These are phyloP conservation scores for Amblyjoppa fuscipennis DNA, from an alignment of 2,888 invertebrate genomes.

Conservation along the genomic window DNA sequence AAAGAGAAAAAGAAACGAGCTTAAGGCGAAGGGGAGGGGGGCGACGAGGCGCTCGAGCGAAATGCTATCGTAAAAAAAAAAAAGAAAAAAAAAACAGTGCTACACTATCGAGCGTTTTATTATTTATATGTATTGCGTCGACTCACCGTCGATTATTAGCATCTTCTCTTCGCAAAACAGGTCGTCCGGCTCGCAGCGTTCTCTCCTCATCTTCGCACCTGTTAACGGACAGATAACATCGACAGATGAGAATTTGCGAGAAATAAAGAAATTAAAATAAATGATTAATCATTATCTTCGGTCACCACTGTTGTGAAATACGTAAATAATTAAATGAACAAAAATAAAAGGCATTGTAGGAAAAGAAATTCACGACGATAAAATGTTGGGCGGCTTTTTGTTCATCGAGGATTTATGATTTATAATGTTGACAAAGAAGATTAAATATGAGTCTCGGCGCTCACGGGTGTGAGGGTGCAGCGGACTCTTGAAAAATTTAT, in stretches of 20 bases:
- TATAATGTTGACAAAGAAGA: not conserved
- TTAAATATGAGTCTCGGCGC: not conserved
- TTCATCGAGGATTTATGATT: not conserved
- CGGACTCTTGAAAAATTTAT: constrained; percentile 35
- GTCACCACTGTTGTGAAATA: too few species aligned
- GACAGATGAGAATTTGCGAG: not conserved
- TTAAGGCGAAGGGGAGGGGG: not conserved
- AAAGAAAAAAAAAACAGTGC: not conserved
- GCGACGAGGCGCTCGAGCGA: not conserved
- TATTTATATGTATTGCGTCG: not conserved
- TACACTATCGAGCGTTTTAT: not conserved
- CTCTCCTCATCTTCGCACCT: constrained; percentile 83
- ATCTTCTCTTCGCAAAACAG: constrained; percentile 84
- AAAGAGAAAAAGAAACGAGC: constrained; percentile 27
- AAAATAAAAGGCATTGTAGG: too few species aligned
- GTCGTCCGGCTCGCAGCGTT: constrained; percentile 83
- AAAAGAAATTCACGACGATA: not conserved
- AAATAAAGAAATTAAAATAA: not conserved
- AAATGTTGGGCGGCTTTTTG: not conserved
- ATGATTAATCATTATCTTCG: not conserved
- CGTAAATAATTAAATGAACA: not conserved
- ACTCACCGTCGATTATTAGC: constrained; percentile 84
- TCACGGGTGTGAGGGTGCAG: not conserved
- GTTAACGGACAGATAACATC: constrained; percentile 54
- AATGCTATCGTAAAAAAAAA: not conserved